Conservation (phyloP, 2,888 invertebrate genomes). For the Lasioglossum marginatum region DNA sequence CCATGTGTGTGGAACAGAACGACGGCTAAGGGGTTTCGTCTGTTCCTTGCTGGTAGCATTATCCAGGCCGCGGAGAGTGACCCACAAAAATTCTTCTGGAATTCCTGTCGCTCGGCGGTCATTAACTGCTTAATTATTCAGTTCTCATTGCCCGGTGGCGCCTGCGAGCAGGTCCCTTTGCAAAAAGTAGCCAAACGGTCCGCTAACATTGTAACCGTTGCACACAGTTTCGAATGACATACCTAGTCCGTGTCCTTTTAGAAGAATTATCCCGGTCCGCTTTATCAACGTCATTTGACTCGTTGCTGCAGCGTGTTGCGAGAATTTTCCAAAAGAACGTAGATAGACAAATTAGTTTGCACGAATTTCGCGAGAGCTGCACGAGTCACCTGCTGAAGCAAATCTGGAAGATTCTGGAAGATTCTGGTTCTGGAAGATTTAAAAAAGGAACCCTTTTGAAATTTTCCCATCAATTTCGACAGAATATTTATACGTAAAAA, state of each 20-base stretch:
- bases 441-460: not conserved
- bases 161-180: not conserved
- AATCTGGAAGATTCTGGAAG: too few relatives aligned
- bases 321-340: not conserved
- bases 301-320: not conserved
- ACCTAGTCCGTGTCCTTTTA: not conserved
- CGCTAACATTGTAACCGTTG: not conserved
- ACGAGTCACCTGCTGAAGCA: not conserved
- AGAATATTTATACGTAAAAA: not conserved
- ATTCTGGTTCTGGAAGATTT: not conserved
- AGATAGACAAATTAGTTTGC: not conserved
- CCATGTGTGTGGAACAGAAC: slow-evolving; percentile 3
- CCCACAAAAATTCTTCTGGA: not conserved
- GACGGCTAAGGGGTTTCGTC: slow-evolving; percentile 71
- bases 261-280: not conserved
- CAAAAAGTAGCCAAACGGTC: not conserved
- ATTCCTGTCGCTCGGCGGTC: not conserved
- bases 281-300: not conserved
- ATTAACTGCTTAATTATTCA: not conserved
- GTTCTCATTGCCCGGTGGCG: not conserved
- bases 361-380: not conserved
- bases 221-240: not conserved
- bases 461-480: not conserved
- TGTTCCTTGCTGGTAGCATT: slow-evolving; percentile 81
- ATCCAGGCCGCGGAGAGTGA: slow-evolving; percentile 44